These are phyloP conservation scores for Pomacea maculata DNA, from an alignment of 1,140 invertebrate species.

Conservation along the genomic window DNA sequence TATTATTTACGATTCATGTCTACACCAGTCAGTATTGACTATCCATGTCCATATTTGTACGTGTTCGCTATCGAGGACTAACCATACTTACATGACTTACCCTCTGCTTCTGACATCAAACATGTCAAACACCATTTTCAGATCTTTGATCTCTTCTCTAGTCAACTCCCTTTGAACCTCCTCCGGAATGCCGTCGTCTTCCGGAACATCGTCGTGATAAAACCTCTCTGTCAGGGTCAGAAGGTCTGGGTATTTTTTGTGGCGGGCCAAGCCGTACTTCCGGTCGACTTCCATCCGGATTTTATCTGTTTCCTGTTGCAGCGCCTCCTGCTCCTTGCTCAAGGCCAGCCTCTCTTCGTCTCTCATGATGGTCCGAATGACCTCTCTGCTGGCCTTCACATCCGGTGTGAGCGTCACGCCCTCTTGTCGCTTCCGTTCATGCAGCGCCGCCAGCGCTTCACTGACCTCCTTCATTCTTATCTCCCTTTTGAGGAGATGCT, in stretches of 20 bases:
- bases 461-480: conserved; percentile 28
- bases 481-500: conserved; percentile 11
- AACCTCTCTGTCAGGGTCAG: conserved; percentile 26
- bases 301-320: conserved; percentile 30
- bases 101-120: conserved; percentile 50
- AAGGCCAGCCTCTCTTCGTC: conserved; percentile 32
- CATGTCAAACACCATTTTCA: conserved; percentile 47
- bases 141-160: conserved; percentile 46
- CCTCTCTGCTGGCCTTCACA: conserved; percentile 25
- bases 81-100: conserved; percentile 26
- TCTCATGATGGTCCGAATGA: conserved; percentile 23
- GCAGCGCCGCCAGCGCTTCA: conserved; percentile 22
- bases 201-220: conserved; percentile 12
- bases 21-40: neutral
- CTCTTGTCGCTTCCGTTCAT: conserved; percentile 20
- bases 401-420: conserved; percentile 31
- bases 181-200: conserved; percentile 26
- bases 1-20: neutral
- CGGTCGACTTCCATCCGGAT: conserved; percentile 26
- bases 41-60: neutral
- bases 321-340: conserved; percentile 26
- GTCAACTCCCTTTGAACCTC: conserved; percentile 37
- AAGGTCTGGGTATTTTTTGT: conserved; percentile 27
- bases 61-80: neutral
- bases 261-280: conserved; percentile 27